Conservation (phyloP, 2,888 invertebrate species). For the Tineola bisselliella region DNA sequence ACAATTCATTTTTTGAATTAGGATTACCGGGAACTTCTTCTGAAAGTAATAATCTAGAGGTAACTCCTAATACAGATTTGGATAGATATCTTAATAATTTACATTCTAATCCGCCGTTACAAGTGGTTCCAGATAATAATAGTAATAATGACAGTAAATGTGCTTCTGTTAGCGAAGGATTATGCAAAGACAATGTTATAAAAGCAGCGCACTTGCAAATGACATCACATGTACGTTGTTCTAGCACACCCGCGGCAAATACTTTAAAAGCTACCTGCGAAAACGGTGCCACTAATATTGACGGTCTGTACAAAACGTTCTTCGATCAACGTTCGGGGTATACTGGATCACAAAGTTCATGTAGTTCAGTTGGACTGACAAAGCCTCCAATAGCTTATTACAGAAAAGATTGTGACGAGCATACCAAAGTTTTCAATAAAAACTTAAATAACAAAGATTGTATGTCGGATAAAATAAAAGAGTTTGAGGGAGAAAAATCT, state of each 20-base stretch:
- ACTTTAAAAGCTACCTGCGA: constrained; percentile 25
- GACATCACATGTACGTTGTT: constrained; percentile 35
- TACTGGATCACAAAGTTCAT: constrained; percentile 45
- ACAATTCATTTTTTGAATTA: constrained; percentile 77
- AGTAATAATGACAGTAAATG: not conserved
- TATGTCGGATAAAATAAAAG: constrained; percentile 53
- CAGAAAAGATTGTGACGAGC: constrained; percentile 53
- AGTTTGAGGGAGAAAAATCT: constrained; percentile 53
- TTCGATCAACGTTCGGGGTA: constrained; percentile 39
- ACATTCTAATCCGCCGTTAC: not conserved
- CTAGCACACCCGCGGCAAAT: constrained; percentile 45
- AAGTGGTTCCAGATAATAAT: not conserved
- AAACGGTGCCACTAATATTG: constrained; percentile 24
- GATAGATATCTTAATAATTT: constrained; percentile 70
- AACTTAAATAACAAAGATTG: constrained; percentile 47
- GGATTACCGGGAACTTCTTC: constrained; percentile 68
- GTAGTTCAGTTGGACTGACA: constrained; percentile 40
- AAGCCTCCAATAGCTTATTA: constrained; percentile 60
- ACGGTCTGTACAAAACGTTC: constrained; percentile 26
- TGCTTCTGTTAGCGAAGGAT: not conserved
- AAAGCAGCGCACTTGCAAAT: constrained; percentile 27
- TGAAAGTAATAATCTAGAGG: constrained; percentile 58
- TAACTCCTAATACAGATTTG: constrained; percentile 68
- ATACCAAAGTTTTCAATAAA: constrained; percentile 35
- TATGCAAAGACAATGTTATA: constrained; percentile 30